phyloP scores from a whole-genome alignment of 1,140 invertebrate genomes.

The Thaumetopoea pityocampa region DNA sequence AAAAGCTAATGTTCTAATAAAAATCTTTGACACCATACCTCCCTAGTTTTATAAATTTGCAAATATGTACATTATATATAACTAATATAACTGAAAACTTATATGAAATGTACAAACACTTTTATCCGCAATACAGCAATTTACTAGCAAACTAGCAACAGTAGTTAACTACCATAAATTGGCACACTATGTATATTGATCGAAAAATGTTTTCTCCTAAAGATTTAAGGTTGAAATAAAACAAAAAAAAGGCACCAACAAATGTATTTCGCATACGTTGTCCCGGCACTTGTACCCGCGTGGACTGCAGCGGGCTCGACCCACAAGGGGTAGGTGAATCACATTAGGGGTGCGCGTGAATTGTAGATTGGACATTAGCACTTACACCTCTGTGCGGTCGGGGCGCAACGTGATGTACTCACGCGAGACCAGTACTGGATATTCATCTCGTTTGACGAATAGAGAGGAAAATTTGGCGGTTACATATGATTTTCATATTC shows the following conservation, averaged over 20 bases:
- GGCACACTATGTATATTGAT: too few species aligned
- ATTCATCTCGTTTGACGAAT: conserved; percentile 16
- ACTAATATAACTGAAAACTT: too few species aligned
- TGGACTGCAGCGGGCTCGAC: conserved; percentile 20
- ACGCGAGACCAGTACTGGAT: conserved; percentile 5
- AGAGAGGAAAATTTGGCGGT: conserved; percentile 13
- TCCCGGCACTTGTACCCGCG: conserved; percentile 23
- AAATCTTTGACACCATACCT: too few species aligned
- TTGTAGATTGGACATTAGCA: conserved; percentile 74
- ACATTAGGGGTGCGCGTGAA: conserved; percentile 65
- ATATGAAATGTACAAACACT: too few species aligned
- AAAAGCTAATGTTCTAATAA: too few species aligned
- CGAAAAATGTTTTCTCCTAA: too few species aligned
- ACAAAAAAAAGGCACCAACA: conserved; percentile 3
- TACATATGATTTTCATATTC: conserved; percentile 11
- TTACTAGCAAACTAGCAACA: too few species aligned
- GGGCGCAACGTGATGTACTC: conserved; percentile 10
- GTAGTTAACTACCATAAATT: too few species aligned
- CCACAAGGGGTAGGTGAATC: conserved; percentile 66
- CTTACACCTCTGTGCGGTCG: conserved; percentile 49
- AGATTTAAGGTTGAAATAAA: too few species aligned
- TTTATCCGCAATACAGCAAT: too few species aligned
- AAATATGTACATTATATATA: too few species aligned
- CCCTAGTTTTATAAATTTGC: too few species aligned
- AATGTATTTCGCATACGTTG: conserved; percentile 31